These are phyloP conservation scores for Phaethon lepturus DNA, from an alignment of 2,113 vertebrate species.

Conservation along the genomic window DNA sequence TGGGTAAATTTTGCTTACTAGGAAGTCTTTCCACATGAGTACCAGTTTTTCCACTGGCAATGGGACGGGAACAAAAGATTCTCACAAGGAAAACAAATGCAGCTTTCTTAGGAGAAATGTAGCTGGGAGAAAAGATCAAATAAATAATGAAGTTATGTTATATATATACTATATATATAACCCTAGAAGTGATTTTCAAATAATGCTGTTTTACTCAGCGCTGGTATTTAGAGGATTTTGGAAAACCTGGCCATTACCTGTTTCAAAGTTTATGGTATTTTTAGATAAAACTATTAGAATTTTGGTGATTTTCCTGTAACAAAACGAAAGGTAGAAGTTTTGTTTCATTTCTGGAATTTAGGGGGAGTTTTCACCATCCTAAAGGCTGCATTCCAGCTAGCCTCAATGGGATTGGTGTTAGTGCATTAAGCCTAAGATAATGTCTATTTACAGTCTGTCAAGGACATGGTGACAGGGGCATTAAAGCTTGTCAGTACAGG, in stretches of 20 bases:
- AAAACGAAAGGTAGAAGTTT: background rate
- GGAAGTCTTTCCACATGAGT: background rate
- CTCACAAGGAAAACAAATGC: background rate
- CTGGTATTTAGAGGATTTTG: background rate
- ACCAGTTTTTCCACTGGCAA: background rate
- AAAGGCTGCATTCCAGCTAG: background rate
- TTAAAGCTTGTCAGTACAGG: background rate
- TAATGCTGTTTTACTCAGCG: background rate
- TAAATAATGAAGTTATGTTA: background rate
- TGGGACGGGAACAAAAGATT: background rate
- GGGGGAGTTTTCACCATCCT: background rate
- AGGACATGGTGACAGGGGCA: background rate
- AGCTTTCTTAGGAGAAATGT: background rate
- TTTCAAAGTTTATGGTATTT: background rate
- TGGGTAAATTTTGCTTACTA: background rate
- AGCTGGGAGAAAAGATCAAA: background rate
- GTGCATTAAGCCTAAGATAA: background rate
- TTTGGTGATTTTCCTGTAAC: background rate
- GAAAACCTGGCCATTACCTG: background rate
- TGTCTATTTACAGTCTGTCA: background rate
- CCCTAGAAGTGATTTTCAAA: background rate
- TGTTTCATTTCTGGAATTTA: background rate
- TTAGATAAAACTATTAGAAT: background rate
- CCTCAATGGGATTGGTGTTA: background rate
- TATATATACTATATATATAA: background rate